A percentile compares a stretch with the other conserved stretches of the same genome.
Conservation (phyloP, 2,113 vertebrate species). For the Daboia siamensis region DNA sequence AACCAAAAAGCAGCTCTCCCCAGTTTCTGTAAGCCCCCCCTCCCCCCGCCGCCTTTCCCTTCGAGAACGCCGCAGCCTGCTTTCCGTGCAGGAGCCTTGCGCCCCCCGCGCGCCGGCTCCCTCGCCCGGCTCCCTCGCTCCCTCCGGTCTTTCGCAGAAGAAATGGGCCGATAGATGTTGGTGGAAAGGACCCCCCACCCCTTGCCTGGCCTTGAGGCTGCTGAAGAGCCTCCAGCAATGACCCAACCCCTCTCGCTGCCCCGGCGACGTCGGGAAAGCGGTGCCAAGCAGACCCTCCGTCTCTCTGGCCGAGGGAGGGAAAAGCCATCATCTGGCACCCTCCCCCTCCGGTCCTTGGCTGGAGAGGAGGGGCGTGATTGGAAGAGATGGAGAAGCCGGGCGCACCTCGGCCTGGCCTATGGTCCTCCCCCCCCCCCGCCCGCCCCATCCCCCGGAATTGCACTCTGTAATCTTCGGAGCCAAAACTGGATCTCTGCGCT, state of each 20-base stretch:
- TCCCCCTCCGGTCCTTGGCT: not conserved
- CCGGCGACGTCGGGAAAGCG: not conserved
- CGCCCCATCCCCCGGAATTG: not conserved
- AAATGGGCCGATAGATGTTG: too few species aligned
- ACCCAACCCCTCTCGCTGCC: not conserved
- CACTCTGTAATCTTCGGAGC: not conserved
- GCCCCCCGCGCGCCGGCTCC: not conserved
- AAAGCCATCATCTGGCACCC: not conserved
- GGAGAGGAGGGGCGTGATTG: not conserved
- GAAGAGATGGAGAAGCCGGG: not conserved
- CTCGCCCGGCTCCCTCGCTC: not conserved
- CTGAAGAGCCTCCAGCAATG: not conserved
- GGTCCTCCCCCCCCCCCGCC: not conserved
- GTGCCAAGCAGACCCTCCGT: not conserved
- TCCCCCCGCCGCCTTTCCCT: not conserved
- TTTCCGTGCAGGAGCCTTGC: not conserved
- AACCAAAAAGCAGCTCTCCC: not conserved
- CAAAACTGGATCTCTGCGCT: not conserved
- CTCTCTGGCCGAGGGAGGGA: not conserved
- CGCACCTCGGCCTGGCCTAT: not conserved
- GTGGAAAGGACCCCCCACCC: not conserved
- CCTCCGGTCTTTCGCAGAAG: not conserved
- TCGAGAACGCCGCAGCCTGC: not conserved
- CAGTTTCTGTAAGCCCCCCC: not conserved
- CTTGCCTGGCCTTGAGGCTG: not conserved